Evolutionary conservation across 2,888 invertebrate species (phyloP).

Genomic region (Mechanitis messenoides): DNA sequence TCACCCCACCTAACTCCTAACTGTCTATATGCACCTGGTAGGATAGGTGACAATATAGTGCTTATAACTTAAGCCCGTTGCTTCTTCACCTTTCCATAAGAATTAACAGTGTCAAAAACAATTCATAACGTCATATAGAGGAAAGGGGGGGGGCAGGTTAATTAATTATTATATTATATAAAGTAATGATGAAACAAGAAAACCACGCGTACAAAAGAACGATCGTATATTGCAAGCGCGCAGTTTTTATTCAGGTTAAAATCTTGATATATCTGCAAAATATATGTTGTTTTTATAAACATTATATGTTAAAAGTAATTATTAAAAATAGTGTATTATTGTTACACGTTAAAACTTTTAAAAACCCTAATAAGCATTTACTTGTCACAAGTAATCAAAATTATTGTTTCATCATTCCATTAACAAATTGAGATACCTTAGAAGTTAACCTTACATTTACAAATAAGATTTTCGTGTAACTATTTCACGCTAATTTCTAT

Average conservation of each 20-base stretch:
- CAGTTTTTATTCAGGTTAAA: slow-evolving; percentile 10
- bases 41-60: slow-evolving; percentile 29
- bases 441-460: slow-evolving; percentile 6
- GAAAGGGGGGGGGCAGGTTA: no score
- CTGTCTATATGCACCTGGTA: slow-evolving; percentile 70
- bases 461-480: not conserved
- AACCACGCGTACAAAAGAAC: not conserved
- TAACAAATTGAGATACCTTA: not conserved
- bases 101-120: no score
- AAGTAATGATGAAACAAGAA: not conserved
- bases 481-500: slow-evolving; percentile 8
- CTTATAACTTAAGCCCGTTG: slow-evolving; percentile 8
- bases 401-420: not conserved
- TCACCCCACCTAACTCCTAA: slow-evolving; percentile 69
- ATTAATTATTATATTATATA: not conserved
- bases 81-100: slow-evolving; percentile 1
- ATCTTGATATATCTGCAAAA: slow-evolving; percentile 5
- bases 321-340: not conserved
- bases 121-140: no score
- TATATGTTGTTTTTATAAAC: slow-evolving; percentile 5
- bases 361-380: no score
- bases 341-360: not conserved
- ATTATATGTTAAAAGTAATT: slow-evolving; percentile 1
- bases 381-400: not conserved
- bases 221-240: not conserved